Evolutionary conservation across 2,113 vertebrate genomes (phyloP).

Genomic region (Symphodus melops): DNA sequence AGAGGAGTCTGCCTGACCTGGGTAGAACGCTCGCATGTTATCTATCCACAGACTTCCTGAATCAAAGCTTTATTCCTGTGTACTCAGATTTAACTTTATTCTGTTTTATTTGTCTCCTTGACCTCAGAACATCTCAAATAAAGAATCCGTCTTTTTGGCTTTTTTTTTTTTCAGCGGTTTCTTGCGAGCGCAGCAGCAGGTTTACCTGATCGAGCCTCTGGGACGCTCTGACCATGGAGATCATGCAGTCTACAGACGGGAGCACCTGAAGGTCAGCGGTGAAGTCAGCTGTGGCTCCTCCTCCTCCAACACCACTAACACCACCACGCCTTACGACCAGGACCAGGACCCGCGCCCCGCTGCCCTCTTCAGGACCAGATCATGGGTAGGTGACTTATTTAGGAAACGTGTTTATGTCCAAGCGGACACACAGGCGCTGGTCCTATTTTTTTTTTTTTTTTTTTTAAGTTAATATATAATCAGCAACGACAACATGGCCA

Average conservation of each 20-base stretch:
- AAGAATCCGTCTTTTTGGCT: neutral
- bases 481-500: no score
- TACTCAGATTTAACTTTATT: no score
- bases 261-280: constrained; percentile 75
- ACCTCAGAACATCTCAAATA: neutral
- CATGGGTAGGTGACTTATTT: constrained; percentile 77
- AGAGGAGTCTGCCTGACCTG: no score
- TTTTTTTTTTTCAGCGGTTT: constrained; percentile 83
- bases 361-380: constrained; percentile 79
- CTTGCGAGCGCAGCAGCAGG: constrained; percentile 74
- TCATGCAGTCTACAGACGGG: constrained; percentile 85
- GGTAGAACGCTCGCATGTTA: no score
- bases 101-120: no score
- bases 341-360: constrained; percentile 69
- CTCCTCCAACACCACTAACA: neutral
- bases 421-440: no score
- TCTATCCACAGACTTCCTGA: no score
- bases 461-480: no score
- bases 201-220: constrained; percentile 91
- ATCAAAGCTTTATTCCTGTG: no score
- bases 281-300: constrained; percentile 57
- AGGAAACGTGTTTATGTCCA: no score
- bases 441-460: no score
- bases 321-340: constrained; percentile 28
- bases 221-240: constrained; percentile 31